Percentiles rank a stretch among this genome's conserved stretches.
Evolutionary conservation across 2,113 vertebrate genomes (phyloP).

Genomic region (Coracopsis vasa): DNA sequence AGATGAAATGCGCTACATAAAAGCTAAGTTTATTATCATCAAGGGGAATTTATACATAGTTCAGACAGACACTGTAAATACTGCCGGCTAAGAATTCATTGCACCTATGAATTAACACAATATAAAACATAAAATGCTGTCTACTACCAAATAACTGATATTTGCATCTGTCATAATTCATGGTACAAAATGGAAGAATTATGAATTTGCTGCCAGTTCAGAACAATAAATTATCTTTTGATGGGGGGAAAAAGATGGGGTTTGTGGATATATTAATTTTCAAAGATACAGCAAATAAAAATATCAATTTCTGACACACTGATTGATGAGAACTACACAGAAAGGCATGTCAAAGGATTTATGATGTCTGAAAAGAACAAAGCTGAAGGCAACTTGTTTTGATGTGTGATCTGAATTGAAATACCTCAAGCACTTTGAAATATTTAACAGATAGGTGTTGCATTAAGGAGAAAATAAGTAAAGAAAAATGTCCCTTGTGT

Average conservation of each 20-base stretch:
- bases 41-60: neutral
- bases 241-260: neutral
- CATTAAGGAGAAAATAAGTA: neutral
- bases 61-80: conserved; percentile 37
- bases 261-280: conserved; percentile 11
- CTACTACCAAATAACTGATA: neutral
- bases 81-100: neutral
- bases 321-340: neutral
- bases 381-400: neutral
- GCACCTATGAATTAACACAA: conserved; percentile 18
- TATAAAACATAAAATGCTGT: conserved; percentile 34
- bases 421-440: neutral
- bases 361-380: neutral
- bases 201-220: neutral
- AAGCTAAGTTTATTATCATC: conserved; percentile 23
- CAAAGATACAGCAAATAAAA: conserved; percentile 27
- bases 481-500: neutral
- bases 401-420: neutral
- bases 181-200: neutral
- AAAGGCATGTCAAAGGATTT: neutral
- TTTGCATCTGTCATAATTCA: neutral
- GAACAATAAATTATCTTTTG: conserved; percentile 19
- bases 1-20: conserved; percentile 15
- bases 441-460: neutral
- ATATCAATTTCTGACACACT: neutral